A percentile compares a stretch with the other conserved stretches of the same genome.
These are phyloP conservation scores for Euglossa dilemma DNA, from an alignment of 1,140 invertebrate genomes.

Conservation along the genomic window DNA sequence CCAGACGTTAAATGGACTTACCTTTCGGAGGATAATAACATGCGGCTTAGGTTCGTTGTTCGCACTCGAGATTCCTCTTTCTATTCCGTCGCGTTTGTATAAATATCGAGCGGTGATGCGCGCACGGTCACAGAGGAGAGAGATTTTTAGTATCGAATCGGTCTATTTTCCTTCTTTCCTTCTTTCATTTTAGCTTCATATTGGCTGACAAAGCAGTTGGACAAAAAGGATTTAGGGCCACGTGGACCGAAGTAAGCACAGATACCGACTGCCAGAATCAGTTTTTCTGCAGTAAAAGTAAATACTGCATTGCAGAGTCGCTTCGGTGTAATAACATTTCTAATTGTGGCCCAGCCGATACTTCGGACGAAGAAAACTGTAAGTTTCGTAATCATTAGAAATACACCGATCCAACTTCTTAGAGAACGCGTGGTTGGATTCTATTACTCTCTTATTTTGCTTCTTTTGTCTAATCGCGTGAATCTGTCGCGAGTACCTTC, in stretches of 20 bases:
- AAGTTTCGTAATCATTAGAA: conserved; percentile 82
- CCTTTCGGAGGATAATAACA: conserved; percentile 91
- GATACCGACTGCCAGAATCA: conserved; percentile 83
- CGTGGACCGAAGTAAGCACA: conserved; percentile 93
- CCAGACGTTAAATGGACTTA: conserved; percentile 89
- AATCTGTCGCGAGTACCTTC: conserved; percentile 15
- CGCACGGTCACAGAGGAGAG: background rate
- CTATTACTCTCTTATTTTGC: conserved; percentile 49
- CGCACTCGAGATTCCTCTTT: background rate
- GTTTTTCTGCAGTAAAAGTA: conserved; percentile 86
- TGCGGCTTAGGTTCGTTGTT: conserved; percentile 88
- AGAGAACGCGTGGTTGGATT: conserved; percentile 47
- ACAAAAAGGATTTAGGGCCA: conserved; percentile 90
- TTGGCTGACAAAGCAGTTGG: conserved; percentile 93
- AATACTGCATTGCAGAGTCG: conserved; percentile 91
- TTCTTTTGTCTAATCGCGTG: conserved; percentile 44
- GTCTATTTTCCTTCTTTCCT: background rate
- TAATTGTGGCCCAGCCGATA: conserved; percentile 91
- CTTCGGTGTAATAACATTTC: conserved; percentile 90
- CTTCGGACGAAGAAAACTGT: conserved; percentile 92
- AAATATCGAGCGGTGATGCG: background rate
- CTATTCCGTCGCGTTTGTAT: background rate
- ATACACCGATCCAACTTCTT: conserved; percentile 34
- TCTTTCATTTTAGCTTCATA: conserved; percentile 86
- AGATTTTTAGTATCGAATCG: background rate